Conservation (phyloP, 2,888 invertebrate species). For the Brachypalpus laphriformis region DNA sequence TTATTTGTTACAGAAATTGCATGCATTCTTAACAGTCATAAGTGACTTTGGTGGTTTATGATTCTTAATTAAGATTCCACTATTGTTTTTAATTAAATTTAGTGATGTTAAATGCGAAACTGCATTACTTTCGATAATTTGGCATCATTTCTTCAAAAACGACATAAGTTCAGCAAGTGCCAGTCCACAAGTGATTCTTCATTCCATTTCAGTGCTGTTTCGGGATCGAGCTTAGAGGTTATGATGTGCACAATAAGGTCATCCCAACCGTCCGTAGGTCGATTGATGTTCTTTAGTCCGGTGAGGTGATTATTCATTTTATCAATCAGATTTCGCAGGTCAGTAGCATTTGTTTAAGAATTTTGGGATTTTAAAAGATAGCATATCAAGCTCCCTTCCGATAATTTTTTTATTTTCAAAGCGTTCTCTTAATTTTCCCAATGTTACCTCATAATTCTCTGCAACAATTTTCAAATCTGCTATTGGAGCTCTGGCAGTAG, state of each 20-base stretch:
- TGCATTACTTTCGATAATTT: constrained; percentile 64
- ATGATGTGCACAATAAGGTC: no score
- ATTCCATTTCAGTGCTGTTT: constrained; percentile 48
- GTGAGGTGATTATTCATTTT: constrained; percentile 66
- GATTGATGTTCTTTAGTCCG: no score
- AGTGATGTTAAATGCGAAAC: constrained; percentile 4
- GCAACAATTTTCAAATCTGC: no score
- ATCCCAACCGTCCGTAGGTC: constrained; percentile 29
- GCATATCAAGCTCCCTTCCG: constrained; percentile 51
- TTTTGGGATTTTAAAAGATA: constrained; percentile 48
- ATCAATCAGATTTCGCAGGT: constrained; percentile 55
- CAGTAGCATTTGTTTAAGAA: constrained; percentile 44
- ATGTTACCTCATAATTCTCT: constrained; percentile 53
- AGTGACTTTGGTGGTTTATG: constrained; percentile 18
- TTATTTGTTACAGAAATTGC: constrained; percentile 28
- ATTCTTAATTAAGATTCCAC: constrained; percentile 16
- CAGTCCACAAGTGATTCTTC: constrained; percentile 40
- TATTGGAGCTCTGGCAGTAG: constrained; percentile 38
- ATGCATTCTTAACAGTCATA: no score
- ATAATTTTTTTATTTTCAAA: constrained; percentile 59
- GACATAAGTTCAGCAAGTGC: constrained; percentile 38
- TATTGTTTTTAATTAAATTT: constrained; percentile 14
- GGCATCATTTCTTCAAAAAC: constrained; percentile 47
- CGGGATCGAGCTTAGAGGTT: constrained; percentile 46
- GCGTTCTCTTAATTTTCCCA: constrained; percentile 50